Base-by-base conservation (phyloP, 2,113 vertebrate species). In the Bufo bufo region DNA sequence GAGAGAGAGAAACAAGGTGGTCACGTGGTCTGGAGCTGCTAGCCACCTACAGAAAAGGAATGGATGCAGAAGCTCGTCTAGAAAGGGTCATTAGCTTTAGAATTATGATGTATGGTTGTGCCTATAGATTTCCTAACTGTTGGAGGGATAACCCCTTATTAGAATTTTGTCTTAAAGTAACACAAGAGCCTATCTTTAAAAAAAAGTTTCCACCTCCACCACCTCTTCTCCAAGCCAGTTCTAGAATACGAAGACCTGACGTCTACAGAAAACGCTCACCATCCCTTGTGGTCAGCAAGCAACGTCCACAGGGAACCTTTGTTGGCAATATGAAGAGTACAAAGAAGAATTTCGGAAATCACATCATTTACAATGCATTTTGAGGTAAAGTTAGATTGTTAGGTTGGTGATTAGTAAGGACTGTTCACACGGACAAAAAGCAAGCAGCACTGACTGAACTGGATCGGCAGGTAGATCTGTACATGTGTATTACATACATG, bases 321-420 rank as follows among this genome's bases (percentile, higher is more conserved):
- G 1, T 49, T 65, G 80, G 63, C 49, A 84, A 50, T 17, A 71
- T 49, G 0, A 7, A 71, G 1, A 12, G 3, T 17, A 50, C n/a
- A 49, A 20, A 0, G 43, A 59, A 6, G 4, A 33, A 54, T 69
- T 69, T 3, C 9, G n/a, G 13, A 71, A 69, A 84, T 43, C 5
- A 84, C n/a, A 23, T 63, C 3, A 69, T 50, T 52, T 52, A 66
- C 47, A 84, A 84, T 69, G 47, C 82, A 71, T 52, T 84, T 72
- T 33, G 10, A 20, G n/a, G 50, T 33, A 65, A 84, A 19, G 59
- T 66, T 52, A 84, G 13, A 23, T 75, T 75, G 49, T 71, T 71
- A 50, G n/a, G 4, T 20, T 50, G 50, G 17, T 84, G 45, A 54
- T 65, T 66, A 84, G n/a, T 71, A 33, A 2, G 14, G n/a, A 17